These are phyloP conservation scores for Dermolepida albohirtum DNA, from an alignment of 2,888 invertebrate genomes.

Conservation along the genomic window DNA sequence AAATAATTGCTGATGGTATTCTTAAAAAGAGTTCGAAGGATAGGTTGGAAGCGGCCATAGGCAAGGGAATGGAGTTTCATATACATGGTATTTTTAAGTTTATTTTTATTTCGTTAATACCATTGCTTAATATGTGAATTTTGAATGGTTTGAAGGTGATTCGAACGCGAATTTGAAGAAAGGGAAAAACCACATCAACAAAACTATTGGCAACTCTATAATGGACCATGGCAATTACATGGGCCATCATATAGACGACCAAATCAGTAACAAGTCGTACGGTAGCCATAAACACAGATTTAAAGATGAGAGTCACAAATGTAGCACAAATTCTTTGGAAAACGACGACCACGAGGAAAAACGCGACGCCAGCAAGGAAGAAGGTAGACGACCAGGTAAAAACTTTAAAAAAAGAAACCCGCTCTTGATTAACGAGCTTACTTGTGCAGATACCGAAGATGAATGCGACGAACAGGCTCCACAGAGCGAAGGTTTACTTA, in stretches of 20 bases:
- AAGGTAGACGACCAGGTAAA: conserved; percentile 83
- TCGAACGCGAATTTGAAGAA: conserved; percentile 84
- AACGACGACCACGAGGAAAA: conserved; percentile 80
- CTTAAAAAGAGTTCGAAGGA: conserved; percentile 88
- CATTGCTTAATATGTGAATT: conserved; percentile 4
- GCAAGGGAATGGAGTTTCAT: conserved; percentile 93
- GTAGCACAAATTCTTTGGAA: conserved; percentile 86
- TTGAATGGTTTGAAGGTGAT: conserved; percentile 71
- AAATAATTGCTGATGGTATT: conserved; percentile 85
- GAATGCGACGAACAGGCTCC: conserved; percentile 77
- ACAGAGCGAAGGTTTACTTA: conserved; percentile 75
- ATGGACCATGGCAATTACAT: conserved; percentile 63
- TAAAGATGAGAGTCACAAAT: conserved; percentile 92
- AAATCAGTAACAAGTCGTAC: conserved; percentile 90
- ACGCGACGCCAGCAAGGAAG: conserved; percentile 91
- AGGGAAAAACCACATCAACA: conserved; percentile 83
- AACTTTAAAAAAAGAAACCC: neutral
- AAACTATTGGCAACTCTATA: conserved; percentile 83
- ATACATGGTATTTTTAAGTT: conserved; percentile 77
- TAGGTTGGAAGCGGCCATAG: conserved; percentile 90
- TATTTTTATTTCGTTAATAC: neutral
- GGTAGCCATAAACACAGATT: conserved; percentile 92
- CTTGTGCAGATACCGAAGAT: conserved; percentile 64
- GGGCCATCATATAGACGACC: conserved; percentile 74
- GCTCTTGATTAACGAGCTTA: neutral